phyloP scores from a whole-genome alignment of 1,140 invertebrate species.

The Belonocnema kinseyi region DNA sequence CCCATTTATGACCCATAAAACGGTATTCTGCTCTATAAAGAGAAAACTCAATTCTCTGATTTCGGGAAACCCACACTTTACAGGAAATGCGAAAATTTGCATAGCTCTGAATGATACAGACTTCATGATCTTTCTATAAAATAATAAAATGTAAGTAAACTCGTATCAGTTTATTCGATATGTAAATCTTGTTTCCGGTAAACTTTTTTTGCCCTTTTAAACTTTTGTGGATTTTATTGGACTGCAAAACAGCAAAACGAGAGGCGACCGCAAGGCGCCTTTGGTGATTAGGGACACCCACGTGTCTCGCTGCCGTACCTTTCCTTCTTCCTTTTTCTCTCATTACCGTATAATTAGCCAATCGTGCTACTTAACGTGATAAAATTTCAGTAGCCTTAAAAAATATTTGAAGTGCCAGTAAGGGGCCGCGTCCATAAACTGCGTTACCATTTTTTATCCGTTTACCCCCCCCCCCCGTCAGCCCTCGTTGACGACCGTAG shows the following conservation, averaged over 20 bases:
- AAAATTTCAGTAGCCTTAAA: neutral
- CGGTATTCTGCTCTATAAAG: too few species aligned
- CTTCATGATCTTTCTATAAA: neutral
- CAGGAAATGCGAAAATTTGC: too few species aligned
- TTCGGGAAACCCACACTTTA: too few species aligned
- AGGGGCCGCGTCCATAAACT: too few species aligned
- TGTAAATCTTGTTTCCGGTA: slow-evolving; percentile 25
- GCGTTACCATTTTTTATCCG: too few species aligned
- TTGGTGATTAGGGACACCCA: slow-evolving; percentile 53
- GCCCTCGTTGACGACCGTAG: too few species aligned
- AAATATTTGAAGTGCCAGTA: neutral
- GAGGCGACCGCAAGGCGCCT: slow-evolving; percentile 47
- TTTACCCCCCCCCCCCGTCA: too few species aligned
- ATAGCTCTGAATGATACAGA: too few species aligned
- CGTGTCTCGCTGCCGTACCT: slow-evolving; percentile 36
- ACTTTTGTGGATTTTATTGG: slow-evolving; percentile 18
- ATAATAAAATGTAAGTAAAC: slow-evolving; percentile 10
- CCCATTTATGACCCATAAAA: too few species aligned
- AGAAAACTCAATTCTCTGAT: too few species aligned
- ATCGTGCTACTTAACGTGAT: neutral
- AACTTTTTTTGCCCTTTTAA: slow-evolving; percentile 13
- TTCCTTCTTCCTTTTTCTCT: slow-evolving; percentile 1
- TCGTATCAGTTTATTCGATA: slow-evolving; percentile 3
- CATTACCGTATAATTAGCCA: slow-evolving; percentile 24
- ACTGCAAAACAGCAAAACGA: slow-evolving; percentile 28